These are phyloP conservation scores for Andrena camellia DNA, from an alignment of 2,888 invertebrate species.

Conservation along the genomic window DNA sequence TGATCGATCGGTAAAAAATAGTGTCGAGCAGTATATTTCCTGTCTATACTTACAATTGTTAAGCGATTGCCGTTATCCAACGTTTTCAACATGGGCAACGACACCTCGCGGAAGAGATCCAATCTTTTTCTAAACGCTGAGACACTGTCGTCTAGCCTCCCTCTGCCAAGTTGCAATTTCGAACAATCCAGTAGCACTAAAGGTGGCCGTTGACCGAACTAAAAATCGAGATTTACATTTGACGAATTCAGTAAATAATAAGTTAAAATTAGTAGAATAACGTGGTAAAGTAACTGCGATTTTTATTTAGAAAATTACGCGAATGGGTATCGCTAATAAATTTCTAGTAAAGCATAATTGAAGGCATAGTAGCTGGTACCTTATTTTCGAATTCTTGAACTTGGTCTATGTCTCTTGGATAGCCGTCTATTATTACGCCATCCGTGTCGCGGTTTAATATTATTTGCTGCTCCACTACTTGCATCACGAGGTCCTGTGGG, in stretches of 20 bases:
- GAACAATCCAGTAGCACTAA: constrained; percentile 96
- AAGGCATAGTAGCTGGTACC: constrained; percentile 86
- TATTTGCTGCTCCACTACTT: constrained; percentile 90
- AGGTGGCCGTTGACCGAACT: constrained; percentile 92
- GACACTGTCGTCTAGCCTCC: constrained; percentile 94
- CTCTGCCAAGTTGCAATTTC: constrained; percentile 94
- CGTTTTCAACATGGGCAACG: constrained; percentile 94
- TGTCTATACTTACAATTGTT: constrained; percentile 90
- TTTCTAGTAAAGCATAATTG: no score
- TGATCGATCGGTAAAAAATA: no score
- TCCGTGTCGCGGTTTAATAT: constrained; percentile 83
- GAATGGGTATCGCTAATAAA: no score
- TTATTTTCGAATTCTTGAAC: constrained; percentile 95
- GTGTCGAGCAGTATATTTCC: no score
- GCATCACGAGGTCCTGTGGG: constrained; percentile 91
- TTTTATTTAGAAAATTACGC: no score
- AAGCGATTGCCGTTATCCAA: constrained; percentile 93
- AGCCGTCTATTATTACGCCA: constrained; percentile 97
- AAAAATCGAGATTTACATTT: constrained; percentile 69
- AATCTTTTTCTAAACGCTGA: constrained; percentile 93
- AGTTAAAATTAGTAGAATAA: no score
- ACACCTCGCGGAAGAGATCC: constrained; percentile 94
- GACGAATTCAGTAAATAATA: neutral
- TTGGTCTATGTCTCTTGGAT: constrained; percentile 96
- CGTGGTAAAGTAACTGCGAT: no score